phyloP scores from a whole-genome alignment of 2,113 vertebrate species.

The Scartelaos histophorus region DNA sequence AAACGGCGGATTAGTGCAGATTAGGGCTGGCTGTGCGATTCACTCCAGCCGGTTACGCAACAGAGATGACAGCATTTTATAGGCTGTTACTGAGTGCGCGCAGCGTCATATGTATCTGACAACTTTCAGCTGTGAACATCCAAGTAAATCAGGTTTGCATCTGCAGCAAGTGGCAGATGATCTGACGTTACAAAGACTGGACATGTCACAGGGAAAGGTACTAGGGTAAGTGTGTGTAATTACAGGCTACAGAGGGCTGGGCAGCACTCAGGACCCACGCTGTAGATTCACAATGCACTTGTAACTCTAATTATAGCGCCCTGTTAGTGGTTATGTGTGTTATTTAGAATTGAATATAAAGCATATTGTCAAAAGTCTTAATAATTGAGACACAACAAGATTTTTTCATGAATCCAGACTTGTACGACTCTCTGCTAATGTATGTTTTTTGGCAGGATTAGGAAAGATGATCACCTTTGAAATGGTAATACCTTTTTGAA shows the following conservation, averaged over 20 bases:
- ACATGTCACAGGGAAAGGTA: conserved; percentile 34
- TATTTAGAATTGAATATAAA: no score
- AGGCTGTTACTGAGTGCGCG: conserved; percentile 50
- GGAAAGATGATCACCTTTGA: no score
- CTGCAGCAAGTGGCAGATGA: conserved; percentile 26
- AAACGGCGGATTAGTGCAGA: conserved; percentile 66
- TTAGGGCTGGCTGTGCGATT: conserved; percentile 73
- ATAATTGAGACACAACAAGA: no score
- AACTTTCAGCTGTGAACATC: conserved; percentile 25
- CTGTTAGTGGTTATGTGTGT: no score
- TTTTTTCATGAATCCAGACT: no score
- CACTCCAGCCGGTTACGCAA: conserved; percentile 71
- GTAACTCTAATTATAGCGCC: no score
- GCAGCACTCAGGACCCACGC: conserved; percentile 38
- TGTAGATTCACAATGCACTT: conserved; percentile 23
- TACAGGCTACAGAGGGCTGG: conserved; percentile 30
- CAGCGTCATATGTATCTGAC: conserved; percentile 40
- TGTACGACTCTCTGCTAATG: no score
- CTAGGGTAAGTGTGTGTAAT: conserved; percentile 33
- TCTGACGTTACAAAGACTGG: conserved; percentile 25
- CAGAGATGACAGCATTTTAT: conserved; percentile 49
- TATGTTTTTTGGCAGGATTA: no score
- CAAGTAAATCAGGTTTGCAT: conserved; percentile 9
- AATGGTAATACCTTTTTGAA: no score
- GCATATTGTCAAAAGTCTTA: no score